A percentile compares a stretch with the other conserved stretches of the same genome.
These are phyloP conservation scores for Plebejus anna DNA, from an alignment of 2,888 invertebrate species.

Conservation along the genomic window DNA sequence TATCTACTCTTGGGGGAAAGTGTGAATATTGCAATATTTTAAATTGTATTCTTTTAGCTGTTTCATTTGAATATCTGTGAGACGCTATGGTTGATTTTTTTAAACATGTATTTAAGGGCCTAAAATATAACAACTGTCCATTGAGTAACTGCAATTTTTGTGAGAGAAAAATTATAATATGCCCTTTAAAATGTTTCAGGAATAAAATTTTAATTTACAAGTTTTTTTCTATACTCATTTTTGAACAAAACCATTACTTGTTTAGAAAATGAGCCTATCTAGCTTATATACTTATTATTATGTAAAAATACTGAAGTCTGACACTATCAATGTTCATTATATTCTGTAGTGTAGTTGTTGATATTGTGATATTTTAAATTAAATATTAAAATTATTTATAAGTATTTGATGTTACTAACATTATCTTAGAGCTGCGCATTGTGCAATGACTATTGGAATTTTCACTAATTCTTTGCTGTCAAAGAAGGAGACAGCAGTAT, in stretches of 20 bases:
- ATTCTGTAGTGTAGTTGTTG: slow-evolving; percentile 53
- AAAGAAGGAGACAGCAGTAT: no score
- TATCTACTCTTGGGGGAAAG: neutral
- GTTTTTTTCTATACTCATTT: neutral
- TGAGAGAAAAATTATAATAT: neutral
- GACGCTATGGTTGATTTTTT: neutral
- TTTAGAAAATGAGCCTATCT: neutral
- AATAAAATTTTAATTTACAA: neutral
- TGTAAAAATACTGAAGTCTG: slow-evolving; percentile 39
- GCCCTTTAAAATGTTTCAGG: neutral
- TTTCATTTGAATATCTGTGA: neutral
- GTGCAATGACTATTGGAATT: neutral
- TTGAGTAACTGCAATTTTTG: neutral
- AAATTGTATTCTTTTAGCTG: neutral
- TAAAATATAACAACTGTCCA: neutral
- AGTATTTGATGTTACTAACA: slow-evolving; percentile 32
- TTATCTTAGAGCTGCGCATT: neutral
- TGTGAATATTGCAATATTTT: neutral
- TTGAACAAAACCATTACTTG: neutral
- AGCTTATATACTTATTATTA: slow-evolving; percentile 5
- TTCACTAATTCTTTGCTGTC: neutral
- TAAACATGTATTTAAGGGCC: neutral
- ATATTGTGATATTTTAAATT: slow-evolving; percentile 76
- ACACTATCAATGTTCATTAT: slow-evolving; percentile 41
- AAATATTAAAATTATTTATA: slow-evolving; percentile 48